These are phyloP conservation scores for Acyrthosiphon pisum DNA, from an alignment of 1,140 invertebrate genomes.

Conservation along the genomic window DNA sequence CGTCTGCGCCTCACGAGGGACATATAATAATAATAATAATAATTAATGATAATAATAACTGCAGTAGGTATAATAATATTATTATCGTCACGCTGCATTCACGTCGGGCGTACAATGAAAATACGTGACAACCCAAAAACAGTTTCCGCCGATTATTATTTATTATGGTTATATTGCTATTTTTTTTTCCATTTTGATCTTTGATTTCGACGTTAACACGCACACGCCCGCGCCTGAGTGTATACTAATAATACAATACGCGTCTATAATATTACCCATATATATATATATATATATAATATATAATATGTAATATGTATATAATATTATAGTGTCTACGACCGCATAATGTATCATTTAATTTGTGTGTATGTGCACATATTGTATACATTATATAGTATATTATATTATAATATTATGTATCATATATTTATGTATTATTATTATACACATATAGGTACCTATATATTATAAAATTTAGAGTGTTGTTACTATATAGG, in stretches of 20 bases:
- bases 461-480: neutral
- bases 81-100: neutral
- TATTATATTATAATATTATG: neutral
- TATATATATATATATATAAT: no score
- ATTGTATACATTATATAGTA: neutral
- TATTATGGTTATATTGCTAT: neutral
- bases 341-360: neutral
- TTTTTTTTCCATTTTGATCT: neutral
- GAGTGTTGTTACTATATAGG: neutral
- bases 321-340: neutral
- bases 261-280: neutral
- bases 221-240: neutral
- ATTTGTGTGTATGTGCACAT: neutral
- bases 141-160: neutral
- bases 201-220: neutral
- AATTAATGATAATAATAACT: neutral
- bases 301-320: no score
- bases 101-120: neutral
- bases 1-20: neutral
- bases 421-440: neutral
- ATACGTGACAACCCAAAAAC: neutral
- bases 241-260: neutral
- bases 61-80: neutral
- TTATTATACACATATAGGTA: neutral
- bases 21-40: neutral